Conservation (phyloP, 2,888 invertebrate genomes). For the Sturmia bella region DNA sequence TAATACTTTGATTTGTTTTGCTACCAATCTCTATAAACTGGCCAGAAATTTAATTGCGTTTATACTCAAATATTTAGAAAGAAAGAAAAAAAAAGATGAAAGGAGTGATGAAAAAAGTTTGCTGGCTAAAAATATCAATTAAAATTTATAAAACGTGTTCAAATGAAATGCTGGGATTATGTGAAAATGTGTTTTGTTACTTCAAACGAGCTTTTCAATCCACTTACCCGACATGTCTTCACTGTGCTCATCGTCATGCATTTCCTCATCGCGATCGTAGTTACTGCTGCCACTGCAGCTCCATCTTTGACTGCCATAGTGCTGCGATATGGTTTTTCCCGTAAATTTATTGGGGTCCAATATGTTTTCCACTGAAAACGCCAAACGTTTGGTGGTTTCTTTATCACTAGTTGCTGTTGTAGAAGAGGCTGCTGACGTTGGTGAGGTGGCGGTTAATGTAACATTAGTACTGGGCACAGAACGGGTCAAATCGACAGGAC, state of each 20-base stretch:
- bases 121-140: conserved; percentile 40
- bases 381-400: conserved; percentile 84
- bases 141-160: conserved; percentile 1
- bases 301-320: conserved; percentile 80
- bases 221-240: conserved; percentile 84
- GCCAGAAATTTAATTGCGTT: conserved; percentile 48
- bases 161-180: conserved; percentile 14
- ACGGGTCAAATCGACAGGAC: conserved; percentile 81
- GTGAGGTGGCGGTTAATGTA: conserved; percentile 55
- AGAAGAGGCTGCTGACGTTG: conserved; percentile 74
- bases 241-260: conserved; percentile 82
- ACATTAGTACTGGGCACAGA: conserved; percentile 76
- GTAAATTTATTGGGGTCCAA: conserved; percentile 95
- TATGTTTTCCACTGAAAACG: conserved; percentile 95
- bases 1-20: conserved; percentile 48
- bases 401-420: conserved; percentile 79
- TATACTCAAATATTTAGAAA: conserved; percentile 29
- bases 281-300: conserved; percentile 78
- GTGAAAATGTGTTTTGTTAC: not conserved
- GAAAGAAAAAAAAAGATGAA: not conserved
- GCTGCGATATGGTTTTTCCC: conserved; percentile 82
- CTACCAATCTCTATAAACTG: conserved; percentile 8
- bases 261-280: conserved; percentile 82
- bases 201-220: not conserved
- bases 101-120: not conserved